These are phyloP conservation scores for Drosophila paulistorum DNA, from an alignment of 1,140 invertebrate genomes.

Conservation along the genomic window DNA sequence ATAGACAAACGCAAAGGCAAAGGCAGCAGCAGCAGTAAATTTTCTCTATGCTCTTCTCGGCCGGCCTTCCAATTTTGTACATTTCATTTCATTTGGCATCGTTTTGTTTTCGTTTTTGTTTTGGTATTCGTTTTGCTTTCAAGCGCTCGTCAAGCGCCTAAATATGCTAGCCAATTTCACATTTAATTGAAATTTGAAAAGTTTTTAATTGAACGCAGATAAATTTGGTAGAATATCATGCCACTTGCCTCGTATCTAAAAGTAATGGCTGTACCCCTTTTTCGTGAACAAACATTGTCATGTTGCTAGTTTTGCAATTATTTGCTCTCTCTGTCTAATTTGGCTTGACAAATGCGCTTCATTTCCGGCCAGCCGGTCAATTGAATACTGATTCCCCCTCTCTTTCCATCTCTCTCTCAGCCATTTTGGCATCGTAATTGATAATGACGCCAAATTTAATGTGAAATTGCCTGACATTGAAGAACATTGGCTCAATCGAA, in stretches of 20 bases:
- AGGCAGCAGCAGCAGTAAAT: too few species aligned
- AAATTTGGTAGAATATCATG: constrained; percentile 59
- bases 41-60: constrained; percentile 15
- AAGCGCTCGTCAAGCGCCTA: constrained; percentile 64
- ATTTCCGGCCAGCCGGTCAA: constrained; percentile 61
- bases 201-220: constrained; percentile 81
- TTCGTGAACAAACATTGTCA: constrained; percentile 44
- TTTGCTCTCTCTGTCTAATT: constrained; percentile 16
- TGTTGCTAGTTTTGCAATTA: constrained; percentile 77
- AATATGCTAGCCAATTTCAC: constrained; percentile 80
- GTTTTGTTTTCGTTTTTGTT: neutral
- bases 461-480: constrained; percentile 63
- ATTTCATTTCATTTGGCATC: constrained; percentile 20
- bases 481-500: constrained; percentile 23
- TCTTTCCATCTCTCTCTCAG: too few species aligned
- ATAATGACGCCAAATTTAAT: constrained; percentile 77
- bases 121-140: constrained; percentile 9
- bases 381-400: too few species aligned
- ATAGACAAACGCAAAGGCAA: constrained; percentile 25
- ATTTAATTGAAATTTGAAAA: constrained; percentile 82
- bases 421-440: constrained; percentile 50
- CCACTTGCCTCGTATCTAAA: neutral
- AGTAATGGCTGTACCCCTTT: neutral
- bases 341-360: constrained; percentile 62
- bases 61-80: constrained; percentile 32